Evolutionary conservation across 1,140 invertebrate species (phyloP).

Genomic region (Helicorthomorpha holstii): DNA sequence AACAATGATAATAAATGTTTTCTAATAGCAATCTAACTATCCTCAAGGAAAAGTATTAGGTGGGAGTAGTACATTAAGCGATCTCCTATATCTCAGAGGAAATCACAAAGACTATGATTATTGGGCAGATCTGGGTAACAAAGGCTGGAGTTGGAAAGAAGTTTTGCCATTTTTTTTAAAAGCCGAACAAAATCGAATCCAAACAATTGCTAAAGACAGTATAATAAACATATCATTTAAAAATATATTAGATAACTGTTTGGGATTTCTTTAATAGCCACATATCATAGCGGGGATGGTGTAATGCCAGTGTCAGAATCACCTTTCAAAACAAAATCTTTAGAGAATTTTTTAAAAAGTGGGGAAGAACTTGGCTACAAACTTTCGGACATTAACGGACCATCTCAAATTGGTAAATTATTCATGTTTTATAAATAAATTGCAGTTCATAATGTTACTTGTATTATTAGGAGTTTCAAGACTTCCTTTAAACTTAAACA

Average conservation of each 20-base stretch:
- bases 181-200: too few relatives aligned
- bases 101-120: constrained; percentile 56
- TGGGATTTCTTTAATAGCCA: too few relatives aligned
- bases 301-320: too few relatives aligned
- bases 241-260: too few relatives aligned
- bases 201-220: too few relatives aligned
- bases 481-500: too few relatives aligned
- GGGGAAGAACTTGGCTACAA: background rate
- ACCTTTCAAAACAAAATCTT: too few relatives aligned
- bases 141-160: constrained; percentile 54
- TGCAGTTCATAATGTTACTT: too few relatives aligned
- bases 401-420: background rate
- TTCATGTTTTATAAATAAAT: background rate
- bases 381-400: background rate
- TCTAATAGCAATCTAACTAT: constrained; percentile 42
- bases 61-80: constrained; percentile 66
- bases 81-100: constrained; percentile 69
- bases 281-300: too few relatives aligned
- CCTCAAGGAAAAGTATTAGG: constrained; percentile 68
- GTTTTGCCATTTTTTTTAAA: constrained; percentile 45
- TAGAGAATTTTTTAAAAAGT: background rate
- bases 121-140: constrained; percentile 48
- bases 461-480: too few relatives aligned
- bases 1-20: too few relatives aligned
- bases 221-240: too few relatives aligned